Percentiles rank a stretch among this genome's conserved stretches.
phyloP scores from a whole-genome alignment of 2,888 invertebrate species.

The Lithophane socia region DNA sequence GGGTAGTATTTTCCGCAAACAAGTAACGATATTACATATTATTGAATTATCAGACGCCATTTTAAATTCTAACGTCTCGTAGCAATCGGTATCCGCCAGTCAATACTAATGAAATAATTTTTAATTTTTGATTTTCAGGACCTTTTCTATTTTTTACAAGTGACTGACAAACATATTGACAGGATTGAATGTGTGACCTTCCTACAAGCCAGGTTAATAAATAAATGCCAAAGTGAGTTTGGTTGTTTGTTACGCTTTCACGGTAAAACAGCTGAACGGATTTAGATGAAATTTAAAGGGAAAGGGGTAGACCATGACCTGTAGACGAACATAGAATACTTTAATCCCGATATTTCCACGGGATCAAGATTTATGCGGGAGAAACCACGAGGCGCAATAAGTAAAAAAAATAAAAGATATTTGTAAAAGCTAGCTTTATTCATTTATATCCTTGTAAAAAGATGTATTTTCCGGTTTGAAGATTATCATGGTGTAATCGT shows the following conservation, averaged over 20 bases:
- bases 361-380: too few species aligned
- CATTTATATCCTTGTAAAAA: background rate
- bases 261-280: too few species aligned
- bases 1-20: slow-evolving; percentile 3
- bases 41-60: slow-evolving; percentile 11
- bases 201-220: too few species aligned
- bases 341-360: too few species aligned
- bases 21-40: background rate
- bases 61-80: slow-evolving; percentile 1
- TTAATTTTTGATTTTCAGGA: background rate
- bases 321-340: too few species aligned
- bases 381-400: too few species aligned
- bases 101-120: slow-evolving; percentile 12
- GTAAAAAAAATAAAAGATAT: background rate
- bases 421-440: background rate
- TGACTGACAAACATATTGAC: background rate
- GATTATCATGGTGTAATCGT: too few species aligned
- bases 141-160: background rate
- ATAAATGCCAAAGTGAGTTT: too few species aligned
- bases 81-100: background rate
- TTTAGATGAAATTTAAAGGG: too few species aligned
- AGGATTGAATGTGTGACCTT: background rate
- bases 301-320: too few species aligned
- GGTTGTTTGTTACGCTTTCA: too few species aligned
- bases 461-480: background rate